phyloP scores from a whole-genome alignment of 2,113 vertebrate species.

The Nerophis lumbriciformis region DNA sequence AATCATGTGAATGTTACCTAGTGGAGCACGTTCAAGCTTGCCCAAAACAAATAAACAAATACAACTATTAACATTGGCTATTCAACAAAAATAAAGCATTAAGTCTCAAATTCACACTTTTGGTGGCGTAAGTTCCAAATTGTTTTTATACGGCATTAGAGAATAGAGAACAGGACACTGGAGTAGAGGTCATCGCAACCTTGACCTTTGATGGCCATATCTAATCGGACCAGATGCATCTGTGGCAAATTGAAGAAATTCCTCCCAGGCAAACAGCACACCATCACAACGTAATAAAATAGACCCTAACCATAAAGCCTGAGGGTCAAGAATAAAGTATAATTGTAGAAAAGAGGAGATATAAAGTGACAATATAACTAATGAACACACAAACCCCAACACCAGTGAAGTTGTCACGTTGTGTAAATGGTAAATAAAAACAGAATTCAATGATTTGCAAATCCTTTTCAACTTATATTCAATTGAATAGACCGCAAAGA shows the following conservation, averaged over 20 bases:
- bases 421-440: too few relatives aligned
- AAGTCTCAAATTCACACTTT: background rate
- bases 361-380: background rate
- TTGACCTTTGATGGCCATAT: background rate
- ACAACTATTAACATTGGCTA: too few relatives aligned
- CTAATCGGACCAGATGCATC: background rate
- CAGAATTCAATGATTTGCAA: too few relatives aligned
- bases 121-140: background rate
- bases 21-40: too few relatives aligned
- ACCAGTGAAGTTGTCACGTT: too few relatives aligned
- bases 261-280: background rate
- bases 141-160: background rate
- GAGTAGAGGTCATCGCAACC: background rate
- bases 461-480: too few relatives aligned
- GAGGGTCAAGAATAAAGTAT: background rate
- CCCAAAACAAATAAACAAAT: too few relatives aligned
- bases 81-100: too few relatives aligned
- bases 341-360: background rate
- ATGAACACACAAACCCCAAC: background rate
- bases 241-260: background rate
- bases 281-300: background rate
- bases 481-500: too few relatives aligned
- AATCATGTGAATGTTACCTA: too few relatives aligned
- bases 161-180: background rate
- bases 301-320: background rate